phyloP scores from a whole-genome alignment of 2,888 invertebrate genomes.

The Adelognathus sp. region DNA sequence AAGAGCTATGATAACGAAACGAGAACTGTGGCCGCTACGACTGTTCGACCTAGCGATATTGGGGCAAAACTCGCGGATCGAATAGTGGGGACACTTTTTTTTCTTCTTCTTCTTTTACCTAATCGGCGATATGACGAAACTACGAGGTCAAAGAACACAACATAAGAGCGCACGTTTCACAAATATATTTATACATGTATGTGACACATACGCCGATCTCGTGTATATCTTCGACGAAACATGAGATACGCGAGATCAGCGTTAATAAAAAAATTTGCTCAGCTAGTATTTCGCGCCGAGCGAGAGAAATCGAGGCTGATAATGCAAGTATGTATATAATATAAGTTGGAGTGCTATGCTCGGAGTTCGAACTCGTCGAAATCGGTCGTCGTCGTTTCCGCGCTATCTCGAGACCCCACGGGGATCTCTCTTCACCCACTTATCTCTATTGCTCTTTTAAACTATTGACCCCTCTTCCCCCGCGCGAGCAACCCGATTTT shows the following conservation, averaged over 20 bases:
- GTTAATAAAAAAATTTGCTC: neutral
- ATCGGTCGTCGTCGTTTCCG: neutral
- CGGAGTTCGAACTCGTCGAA: slow-evolving; percentile 12
- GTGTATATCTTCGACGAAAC: neutral
- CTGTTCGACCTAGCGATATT: no score
- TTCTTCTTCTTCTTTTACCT: slow-evolving; percentile 39
- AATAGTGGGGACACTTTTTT: no score
- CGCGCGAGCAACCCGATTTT: slow-evolving; percentile 61
- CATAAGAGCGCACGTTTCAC: neutral
- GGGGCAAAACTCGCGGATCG: no score
- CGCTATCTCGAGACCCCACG: slow-evolving; percentile 69
- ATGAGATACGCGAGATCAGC: neutral
- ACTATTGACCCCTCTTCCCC: slow-evolving; percentile 77
- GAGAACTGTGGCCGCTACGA: no score
- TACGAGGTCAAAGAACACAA: slow-evolving; percentile 53
- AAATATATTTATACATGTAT: no score
- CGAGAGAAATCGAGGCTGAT: no score
- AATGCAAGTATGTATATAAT: no score
- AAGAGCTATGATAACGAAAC: no score
- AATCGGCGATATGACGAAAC: slow-evolving; percentile 55
- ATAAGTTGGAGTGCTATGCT: neutral
- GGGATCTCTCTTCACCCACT: slow-evolving; percentile 63
- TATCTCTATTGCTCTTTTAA: slow-evolving; percentile 73
- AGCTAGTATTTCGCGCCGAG: neutral
- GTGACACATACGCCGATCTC: neutral